phyloP scores from a whole-genome alignment of 2,888 invertebrate species.

The Stictocephala bisonia region DNA sequence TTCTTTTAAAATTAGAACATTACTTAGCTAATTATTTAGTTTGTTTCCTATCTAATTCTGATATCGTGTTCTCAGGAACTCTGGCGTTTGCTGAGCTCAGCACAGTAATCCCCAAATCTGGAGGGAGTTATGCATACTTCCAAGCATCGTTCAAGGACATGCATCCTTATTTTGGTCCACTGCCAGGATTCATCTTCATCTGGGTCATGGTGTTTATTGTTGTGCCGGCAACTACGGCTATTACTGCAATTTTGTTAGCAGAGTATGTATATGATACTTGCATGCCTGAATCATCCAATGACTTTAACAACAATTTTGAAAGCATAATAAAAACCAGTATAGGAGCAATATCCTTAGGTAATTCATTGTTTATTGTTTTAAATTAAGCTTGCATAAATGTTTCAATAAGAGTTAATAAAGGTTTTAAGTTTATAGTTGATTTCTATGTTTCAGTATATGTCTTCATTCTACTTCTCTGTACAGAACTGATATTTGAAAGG shows the following conservation, averaged over 20 bases:
- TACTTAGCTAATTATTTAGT: too few species aligned
- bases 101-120: conserved; percentile 80
- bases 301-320: conserved; percentile 12
- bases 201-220: conserved; percentile 82
- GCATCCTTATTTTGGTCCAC: conserved; percentile 76
- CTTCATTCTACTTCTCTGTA: too few species aligned
- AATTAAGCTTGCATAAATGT: too few species aligned
- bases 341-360: conserved; percentile 21
- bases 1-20: too few species aligned
- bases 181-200: conserved; percentile 80
- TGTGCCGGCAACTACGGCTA: conserved; percentile 83
- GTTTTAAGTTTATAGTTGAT: too few species aligned
- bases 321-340: conserved; percentile 25
- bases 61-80: conserved; percentile 79
- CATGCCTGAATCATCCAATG: not conserved
- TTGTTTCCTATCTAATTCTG: too few species aligned
- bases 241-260: conserved; percentile 80
- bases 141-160: conserved; percentile 74
- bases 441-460: too few species aligned
- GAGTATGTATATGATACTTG: conserved; percentile 71
- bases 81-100: conserved; percentile 85
- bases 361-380: too few species aligned
- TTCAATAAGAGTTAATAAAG: too few species aligned
- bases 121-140: conserved; percentile 85
- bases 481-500: too few species aligned